Percentiles rank a stretch among this genome's conserved stretches.
phyloP scores from a whole-genome alignment of 1,140 invertebrate species.

The Sitophilus oryzae region DNA sequence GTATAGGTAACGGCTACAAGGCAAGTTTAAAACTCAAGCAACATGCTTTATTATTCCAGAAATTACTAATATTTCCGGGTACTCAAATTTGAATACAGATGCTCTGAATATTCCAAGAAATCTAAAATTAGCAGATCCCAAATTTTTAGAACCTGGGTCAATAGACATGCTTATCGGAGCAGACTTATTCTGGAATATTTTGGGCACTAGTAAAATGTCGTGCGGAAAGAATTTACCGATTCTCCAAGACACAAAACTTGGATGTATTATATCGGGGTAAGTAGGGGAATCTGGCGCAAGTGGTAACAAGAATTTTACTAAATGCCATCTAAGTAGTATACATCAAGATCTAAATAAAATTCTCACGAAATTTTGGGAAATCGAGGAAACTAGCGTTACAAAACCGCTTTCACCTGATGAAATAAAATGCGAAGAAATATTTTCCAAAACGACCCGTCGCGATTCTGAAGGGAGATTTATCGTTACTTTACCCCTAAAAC shows the following conservation, averaged over 20 bases:
- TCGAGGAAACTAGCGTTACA: slow-evolving; percentile 7
- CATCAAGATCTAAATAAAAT: neutral
- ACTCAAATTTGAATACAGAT: no score
- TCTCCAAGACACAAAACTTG: slow-evolving; percentile 19
- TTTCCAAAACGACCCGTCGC: neutral
- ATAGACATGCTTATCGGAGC: slow-evolving; percentile 25
- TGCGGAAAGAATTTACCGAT: no score
- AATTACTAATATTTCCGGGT: no score
- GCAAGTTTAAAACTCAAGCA: no score
- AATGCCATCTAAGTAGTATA: neutral
- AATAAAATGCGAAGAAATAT: slow-evolving; percentile 5
- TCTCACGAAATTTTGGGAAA: slow-evolving; percentile 16
- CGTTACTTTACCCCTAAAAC: slow-evolving; percentile 11
- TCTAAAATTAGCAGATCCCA: slow-evolving; percentile 17
- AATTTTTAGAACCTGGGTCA: slow-evolving; percentile 6
- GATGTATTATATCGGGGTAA: slow-evolving; percentile 11
- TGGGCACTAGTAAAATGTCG: slow-evolving; percentile 11
- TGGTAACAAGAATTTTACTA: neutral
- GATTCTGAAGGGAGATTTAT: slow-evolving; percentile 1
- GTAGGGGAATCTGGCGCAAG: no score
- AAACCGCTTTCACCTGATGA: neutral
- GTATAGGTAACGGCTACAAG: no score
- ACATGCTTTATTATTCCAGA: no score
- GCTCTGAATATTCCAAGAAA: slow-evolving; percentile 19
- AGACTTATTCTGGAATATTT: slow-evolving; percentile 21